These are phyloP conservation scores for Bimastos eiseni DNA, from an alignment of 2,888 invertebrate genomes.

Conservation along the genomic window DNA sequence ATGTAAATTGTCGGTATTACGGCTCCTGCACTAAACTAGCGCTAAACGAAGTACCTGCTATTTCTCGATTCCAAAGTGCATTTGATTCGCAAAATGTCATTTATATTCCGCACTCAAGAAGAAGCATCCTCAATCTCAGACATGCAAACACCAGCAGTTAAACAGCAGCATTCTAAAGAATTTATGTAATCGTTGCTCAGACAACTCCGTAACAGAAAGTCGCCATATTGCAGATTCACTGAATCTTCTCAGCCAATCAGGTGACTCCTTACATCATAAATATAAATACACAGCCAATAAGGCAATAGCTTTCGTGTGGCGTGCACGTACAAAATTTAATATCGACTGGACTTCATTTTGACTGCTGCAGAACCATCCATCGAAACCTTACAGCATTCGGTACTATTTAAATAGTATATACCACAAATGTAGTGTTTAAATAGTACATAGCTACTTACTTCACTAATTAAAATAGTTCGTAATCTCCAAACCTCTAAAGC, in stretches of 20 bases:
- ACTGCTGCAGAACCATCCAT: neutral
- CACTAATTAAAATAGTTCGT: too few relatives aligned
- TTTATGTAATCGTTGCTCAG: neutral
- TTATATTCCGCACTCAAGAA: neutral
- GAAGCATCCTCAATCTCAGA: neutral
- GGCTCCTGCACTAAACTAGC: neutral
- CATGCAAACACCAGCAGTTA: neutral
- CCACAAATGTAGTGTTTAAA: too few relatives aligned
- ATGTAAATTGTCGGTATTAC: neutral
- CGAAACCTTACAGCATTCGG: too few relatives aligned
- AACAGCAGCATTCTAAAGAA: neutral
- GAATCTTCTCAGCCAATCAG: neutral
- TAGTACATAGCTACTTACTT: too few relatives aligned
- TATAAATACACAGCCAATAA: neutral
- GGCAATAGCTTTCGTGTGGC: too few relatives aligned
- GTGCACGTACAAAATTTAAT: neutral
- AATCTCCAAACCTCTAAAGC: too few relatives aligned
- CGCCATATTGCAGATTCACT: constrained; percentile 5
- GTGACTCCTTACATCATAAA: neutral
- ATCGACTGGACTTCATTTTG: neutral
- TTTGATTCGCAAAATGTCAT: neutral
- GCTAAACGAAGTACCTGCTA: neutral
- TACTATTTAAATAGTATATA: too few relatives aligned
- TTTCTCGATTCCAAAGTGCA: neutral
- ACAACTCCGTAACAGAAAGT: neutral